Evolutionary conservation across 2,888 invertebrate species (phyloP).

Genomic region (Caenorhabditis drosophilae): DNA sequence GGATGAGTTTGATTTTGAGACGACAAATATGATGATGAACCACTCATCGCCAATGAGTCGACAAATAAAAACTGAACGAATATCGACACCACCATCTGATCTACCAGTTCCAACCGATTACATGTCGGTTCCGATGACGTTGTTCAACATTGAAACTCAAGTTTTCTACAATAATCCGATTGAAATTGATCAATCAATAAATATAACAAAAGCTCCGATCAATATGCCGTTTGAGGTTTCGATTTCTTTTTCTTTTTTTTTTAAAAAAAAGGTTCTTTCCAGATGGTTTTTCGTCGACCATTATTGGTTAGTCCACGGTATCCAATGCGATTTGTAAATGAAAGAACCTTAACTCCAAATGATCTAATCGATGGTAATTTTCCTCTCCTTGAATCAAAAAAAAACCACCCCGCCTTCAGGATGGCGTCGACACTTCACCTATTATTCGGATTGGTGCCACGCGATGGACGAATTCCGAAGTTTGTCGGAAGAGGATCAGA

Average conservation of each 20-base stretch:
- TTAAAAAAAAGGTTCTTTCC: conserved; percentile 2
- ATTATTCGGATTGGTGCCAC: conserved; percentile 47
- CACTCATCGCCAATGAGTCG: background rate
- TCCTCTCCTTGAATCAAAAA: background rate
- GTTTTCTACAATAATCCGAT: conserved; percentile 43
- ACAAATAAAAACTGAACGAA: conserved; percentile 13
- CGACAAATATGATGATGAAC: background rate
- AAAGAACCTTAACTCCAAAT: conserved; percentile 31
- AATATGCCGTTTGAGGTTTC: conserved; percentile 43
- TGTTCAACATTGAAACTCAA: conserved; percentile 19
- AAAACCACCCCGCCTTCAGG: conserved; percentile 15
- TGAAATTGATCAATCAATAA: conserved; percentile 38
- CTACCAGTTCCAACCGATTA: conserved; percentile 29
- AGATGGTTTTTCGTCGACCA: conserved; percentile 47
- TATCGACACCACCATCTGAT: conserved; percentile 31
- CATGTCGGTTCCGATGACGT: conserved; percentile 1
- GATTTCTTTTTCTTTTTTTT: background rate
- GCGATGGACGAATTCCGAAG: conserved; percentile 41
- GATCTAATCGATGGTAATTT: conserved; percentile 45
- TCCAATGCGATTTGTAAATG: conserved; percentile 44
- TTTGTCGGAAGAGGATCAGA: conserved; percentile 39
- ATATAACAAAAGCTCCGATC: conserved; percentile 33
- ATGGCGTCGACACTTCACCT: conserved; percentile 51
- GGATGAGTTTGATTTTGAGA: conserved; percentile 27
- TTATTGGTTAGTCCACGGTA: conserved; percentile 44